phyloP scores from a whole-genome alignment of 2,113 vertebrate species.

The Marmota monax region DNA sequence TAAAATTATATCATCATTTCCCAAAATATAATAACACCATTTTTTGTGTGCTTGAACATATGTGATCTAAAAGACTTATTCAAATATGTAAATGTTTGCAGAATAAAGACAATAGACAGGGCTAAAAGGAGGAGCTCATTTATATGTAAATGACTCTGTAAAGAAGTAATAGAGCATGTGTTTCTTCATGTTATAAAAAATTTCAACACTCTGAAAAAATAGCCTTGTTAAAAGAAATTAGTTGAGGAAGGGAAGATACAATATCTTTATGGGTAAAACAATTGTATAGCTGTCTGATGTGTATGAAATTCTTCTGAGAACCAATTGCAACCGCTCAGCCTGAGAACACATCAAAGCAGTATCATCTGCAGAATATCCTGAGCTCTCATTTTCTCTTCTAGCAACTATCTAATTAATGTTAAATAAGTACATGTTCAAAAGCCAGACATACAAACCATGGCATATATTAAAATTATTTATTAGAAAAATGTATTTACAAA shows the following conservation, averaged over 20 bases:
- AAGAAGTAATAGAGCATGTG: slow-evolving; percentile 51
- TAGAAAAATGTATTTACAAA: background rate
- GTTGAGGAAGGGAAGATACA: slow-evolving; percentile 59
- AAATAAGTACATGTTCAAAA: slow-evolving; percentile 3
- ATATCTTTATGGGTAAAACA: slow-evolving; percentile 45
- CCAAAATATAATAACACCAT: background rate
- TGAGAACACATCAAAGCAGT: slow-evolving; percentile 33
- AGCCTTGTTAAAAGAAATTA: slow-evolving; percentile 62
- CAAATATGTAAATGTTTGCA: slow-evolving; percentile 58
- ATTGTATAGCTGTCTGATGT: slow-evolving; percentile 39
- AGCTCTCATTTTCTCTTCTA: slow-evolving; percentile 31
- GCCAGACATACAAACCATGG: background rate
- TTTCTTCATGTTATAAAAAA: slow-evolving; percentile 40
- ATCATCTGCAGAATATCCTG: background rate
- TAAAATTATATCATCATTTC: background rate
- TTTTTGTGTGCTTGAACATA: slow-evolving; percentile 18
- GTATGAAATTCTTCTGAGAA: background rate
- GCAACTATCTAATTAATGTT: background rate
- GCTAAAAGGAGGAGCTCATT: slow-evolving; percentile 46
- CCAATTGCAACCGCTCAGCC: background rate
- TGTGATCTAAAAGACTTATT: slow-evolving; percentile 7
- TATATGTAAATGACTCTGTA: slow-evolving; percentile 65
- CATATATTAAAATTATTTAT: slow-evolving; percentile 13
- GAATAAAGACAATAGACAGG: slow-evolving; percentile 48
- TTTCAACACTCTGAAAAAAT: slow-evolving; percentile 47